A percentile compares a stretch with the other conserved stretches of the same genome.
phyloP scores from a whole-genome alignment of 2,797 vertebrate species.

The Poeciliopsis infans region DNA sequence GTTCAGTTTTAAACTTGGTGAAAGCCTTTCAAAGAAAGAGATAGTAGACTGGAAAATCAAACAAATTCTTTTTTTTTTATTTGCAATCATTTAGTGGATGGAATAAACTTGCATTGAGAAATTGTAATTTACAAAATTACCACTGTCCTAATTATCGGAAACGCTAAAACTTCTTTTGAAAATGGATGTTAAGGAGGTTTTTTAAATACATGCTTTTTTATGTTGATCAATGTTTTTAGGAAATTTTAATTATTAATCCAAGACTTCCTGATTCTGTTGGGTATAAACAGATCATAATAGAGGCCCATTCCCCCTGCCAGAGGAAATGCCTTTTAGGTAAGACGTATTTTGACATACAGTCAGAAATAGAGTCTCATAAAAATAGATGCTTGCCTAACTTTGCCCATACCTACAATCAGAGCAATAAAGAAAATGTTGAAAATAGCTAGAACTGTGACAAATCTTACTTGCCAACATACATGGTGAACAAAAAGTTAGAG shows the following conservation, averaged over 20 bases:
- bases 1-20: not conserved
- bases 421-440: not conserved
- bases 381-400: not conserved
- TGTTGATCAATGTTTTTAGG: not conserved
- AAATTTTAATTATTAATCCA: not conserved
- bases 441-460: not conserved
- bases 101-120: not conserved
- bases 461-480: not conserved
- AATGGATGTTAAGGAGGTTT: not conserved
- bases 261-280: not conserved
- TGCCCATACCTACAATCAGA: not conserved
- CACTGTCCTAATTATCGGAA: not conserved
- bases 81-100: not conserved
- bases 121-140: not conserved
- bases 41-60: not conserved
- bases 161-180: not conserved
- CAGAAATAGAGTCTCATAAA: not conserved
- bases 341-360: not conserved
- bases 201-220: not conserved
- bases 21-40: not conserved
- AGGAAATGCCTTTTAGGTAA: not conserved
- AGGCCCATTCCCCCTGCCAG: not conserved
- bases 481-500: not conserved
- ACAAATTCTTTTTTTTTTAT: not conserved
- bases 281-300: not conserved